Percentiles rank a stretch among this genome's conserved stretches.
Conservation (phyloP, 2,797 vertebrate species). For the Rhynchotus rufescens region DNA sequence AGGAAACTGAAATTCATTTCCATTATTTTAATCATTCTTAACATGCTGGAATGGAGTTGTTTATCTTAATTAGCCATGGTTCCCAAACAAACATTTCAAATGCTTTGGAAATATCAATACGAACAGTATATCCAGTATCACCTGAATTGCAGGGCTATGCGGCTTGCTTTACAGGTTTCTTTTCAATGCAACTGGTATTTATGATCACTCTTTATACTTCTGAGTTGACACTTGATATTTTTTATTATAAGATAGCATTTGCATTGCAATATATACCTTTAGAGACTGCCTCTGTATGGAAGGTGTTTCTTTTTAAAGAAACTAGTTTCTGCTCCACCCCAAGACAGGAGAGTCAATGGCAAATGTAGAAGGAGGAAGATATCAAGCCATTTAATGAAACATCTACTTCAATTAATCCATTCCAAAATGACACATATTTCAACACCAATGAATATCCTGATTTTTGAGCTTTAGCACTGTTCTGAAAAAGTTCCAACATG, state of each 20-base stretch:
- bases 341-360: background rate
- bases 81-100: slow-evolving; percentile 65
- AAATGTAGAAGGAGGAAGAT: background rate
- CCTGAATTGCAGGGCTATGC: slow-evolving; percentile 20
- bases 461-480: background rate
- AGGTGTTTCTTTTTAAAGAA: background rate
- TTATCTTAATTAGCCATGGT: slow-evolving; percentile 17
- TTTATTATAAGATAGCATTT: background rate
- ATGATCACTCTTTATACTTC: background rate
- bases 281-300: background rate
- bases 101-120: slow-evolving; percentile 55
- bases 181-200: background rate
- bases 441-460: background rate
- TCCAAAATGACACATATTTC: background rate
- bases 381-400: background rate
- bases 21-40: background rate
- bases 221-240: background rate
- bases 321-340: background rate
- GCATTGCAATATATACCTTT: background rate
- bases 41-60: background rate
- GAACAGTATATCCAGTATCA: slow-evolving; percentile 34
- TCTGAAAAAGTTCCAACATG: background rate
- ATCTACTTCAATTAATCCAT: background rate
- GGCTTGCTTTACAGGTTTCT: background rate
- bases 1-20: background rate